Conservation (phyloP, 2,113 vertebrate species). For the Lophochroa leadbeateri region DNA sequence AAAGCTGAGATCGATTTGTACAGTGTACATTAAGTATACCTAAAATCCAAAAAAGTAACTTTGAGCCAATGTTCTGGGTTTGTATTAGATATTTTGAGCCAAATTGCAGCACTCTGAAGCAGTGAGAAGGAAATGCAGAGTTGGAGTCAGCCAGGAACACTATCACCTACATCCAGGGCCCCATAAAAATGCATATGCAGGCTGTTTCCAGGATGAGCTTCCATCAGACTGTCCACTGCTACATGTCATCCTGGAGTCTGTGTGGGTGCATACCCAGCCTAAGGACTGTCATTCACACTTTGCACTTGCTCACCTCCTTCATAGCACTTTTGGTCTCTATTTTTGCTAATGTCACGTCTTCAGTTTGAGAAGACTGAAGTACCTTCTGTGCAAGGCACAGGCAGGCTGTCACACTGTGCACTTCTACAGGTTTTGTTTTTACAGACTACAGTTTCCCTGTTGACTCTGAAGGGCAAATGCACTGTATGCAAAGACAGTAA, state of each 20-base stretch:
- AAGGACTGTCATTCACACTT: background rate
- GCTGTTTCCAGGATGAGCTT: background rate
- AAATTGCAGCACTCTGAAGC: background rate
- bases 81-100: background rate
- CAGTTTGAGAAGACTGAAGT: background rate
- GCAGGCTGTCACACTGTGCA: background rate
- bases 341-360: background rate
- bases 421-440: background rate
- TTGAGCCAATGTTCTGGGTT: background rate
- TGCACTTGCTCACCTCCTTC: background rate
- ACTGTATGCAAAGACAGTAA: background rate
- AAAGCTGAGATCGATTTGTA: background rate
- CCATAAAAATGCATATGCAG: background rate
- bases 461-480: background rate
- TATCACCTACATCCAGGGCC: background rate
- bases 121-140: background rate
- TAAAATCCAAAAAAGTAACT: background rate
- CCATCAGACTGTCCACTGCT: background rate
- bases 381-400: background rate
- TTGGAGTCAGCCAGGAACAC: background rate
- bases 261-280: rapidly evolving
- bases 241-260: background rate
- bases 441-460: background rate
- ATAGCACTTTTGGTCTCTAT: background rate
- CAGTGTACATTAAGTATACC: background rate